Percentiles rank a stretch among this genome's conserved stretches.
These are phyloP conservation scores for Nemotelus nigrinus DNA, from an alignment of 2,888 invertebrate species.

Conservation along the genomic window DNA sequence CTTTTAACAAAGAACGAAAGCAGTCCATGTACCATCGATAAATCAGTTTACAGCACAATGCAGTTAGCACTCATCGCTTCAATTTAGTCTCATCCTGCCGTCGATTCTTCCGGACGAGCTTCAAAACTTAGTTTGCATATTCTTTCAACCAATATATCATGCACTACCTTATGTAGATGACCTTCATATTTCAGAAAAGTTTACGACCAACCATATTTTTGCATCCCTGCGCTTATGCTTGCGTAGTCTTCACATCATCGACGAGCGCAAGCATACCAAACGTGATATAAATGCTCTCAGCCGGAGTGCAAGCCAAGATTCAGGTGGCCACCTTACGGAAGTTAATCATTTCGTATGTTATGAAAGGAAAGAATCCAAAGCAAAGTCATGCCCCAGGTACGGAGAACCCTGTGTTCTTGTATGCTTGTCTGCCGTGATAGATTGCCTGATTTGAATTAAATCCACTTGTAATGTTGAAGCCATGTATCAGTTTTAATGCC, in stretches of 20 bases:
- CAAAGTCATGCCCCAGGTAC: not conserved
- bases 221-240: too few relatives aligned
- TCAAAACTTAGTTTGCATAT: not conserved
- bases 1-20: not conserved
- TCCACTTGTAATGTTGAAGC: not conserved
- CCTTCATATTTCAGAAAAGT: not conserved
- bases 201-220: not conserved
- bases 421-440: not conserved
- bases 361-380: not conserved
- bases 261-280: not conserved
- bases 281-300: not conserved
- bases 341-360: slow-evolving; percentile 1
- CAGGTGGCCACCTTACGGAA: not conserved
- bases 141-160: slow-evolving; percentile 8
- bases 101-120: not conserved
- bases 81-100: not conserved
- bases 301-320: not conserved
- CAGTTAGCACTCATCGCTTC: slow-evolving; percentile 8
- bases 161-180: not conserved
- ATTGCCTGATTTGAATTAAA: not conserved
- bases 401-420: not conserved
- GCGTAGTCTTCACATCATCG: not conserved
- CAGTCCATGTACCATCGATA: not conserved
- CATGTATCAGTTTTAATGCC: not conserved
- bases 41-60: slow-evolving; percentile 1